Percentiles rank a stretch among this genome's conserved stretches.
phyloP scores from a whole-genome alignment of 1,140 invertebrate species.

The Euborellia annulipes region DNA sequence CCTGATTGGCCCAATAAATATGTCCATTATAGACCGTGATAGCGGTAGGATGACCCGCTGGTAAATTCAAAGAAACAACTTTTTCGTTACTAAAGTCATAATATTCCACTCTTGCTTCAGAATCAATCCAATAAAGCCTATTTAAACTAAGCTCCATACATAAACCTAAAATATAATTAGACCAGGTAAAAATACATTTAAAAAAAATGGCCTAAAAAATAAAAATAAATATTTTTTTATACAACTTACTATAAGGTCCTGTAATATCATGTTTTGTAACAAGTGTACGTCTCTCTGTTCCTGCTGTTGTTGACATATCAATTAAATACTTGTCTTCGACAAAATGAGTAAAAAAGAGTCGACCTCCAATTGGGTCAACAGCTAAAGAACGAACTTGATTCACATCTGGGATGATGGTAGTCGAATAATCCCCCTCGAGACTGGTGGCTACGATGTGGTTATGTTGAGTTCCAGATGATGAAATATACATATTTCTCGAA shows the following conservation, averaged over 20 bases:
- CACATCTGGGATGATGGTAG: slow-evolving; percentile 23
- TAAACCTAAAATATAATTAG: slow-evolving; percentile 32
- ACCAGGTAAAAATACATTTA: not conserved
- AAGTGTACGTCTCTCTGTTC: slow-evolving; percentile 31
- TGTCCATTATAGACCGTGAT: slow-evolving; percentile 37
- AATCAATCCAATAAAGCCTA: slow-evolving; percentile 56
- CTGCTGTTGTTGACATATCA: slow-evolving; percentile 50
- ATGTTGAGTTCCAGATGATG: slow-evolving; percentile 28
- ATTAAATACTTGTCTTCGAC: slow-evolving; percentile 31
- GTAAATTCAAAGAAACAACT: slow-evolving; percentile 27
- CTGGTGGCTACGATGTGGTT: slow-evolving; percentile 49
- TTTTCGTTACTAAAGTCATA: slow-evolving; percentile 35
- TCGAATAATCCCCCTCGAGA: slow-evolving; percentile 52
- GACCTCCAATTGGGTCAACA: slow-evolving; percentile 48
- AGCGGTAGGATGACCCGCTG: slow-evolving; percentile 29
- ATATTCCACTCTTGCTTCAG: slow-evolving; percentile 44
- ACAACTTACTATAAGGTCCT: slow-evolving; percentile 14
- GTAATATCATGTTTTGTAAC: slow-evolving; percentile 22
- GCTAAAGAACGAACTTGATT: slow-evolving; percentile 36
- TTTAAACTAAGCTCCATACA: slow-evolving; percentile 39
- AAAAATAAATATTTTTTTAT: slow-evolving; percentile 2
- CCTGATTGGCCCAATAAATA: slow-evolving; percentile 42
- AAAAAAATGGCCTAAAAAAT: not conserved
- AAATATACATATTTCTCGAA: slow-evolving; percentile 53
- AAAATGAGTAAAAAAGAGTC: slow-evolving; percentile 40